phyloP scores from a whole-genome alignment of 2,888 invertebrate species.

The Odontocerum albicorne region DNA sequence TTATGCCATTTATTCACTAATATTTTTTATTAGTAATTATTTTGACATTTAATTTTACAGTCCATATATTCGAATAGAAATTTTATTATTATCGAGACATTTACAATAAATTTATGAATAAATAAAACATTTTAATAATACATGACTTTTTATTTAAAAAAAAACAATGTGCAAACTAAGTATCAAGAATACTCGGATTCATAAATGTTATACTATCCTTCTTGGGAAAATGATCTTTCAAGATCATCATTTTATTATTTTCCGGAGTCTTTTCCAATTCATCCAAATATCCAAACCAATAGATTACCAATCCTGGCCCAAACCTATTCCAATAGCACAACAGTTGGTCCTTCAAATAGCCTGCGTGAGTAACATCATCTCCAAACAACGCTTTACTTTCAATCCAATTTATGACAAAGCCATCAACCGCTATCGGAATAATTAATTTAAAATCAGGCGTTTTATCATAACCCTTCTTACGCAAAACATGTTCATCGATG shows the following conservation, averaged over 20 bases:
- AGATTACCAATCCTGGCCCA: constrained; percentile 91
- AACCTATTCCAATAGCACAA: constrained; percentile 92
- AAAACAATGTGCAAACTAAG: not conserved
- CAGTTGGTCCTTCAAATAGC: constrained; percentile 82
- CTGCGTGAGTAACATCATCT: constrained; percentile 76
- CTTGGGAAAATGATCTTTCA: constrained; percentile 58
- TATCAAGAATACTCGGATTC: constrained; percentile 23
- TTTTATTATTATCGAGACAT: constrained; percentile 21
- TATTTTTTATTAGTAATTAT: no score
- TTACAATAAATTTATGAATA: constrained; percentile 23
- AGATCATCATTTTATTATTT: constrained; percentile 62
- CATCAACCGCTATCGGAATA: constrained; percentile 83
- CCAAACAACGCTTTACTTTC: constrained; percentile 97
- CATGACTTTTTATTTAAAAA: not conserved
- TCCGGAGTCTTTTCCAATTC: constrained; percentile 67
- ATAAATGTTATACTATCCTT: constrained; percentile 49
- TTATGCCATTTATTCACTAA: no score
- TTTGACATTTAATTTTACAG: not conserved
- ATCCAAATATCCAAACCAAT: constrained; percentile 91
- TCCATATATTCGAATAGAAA: constrained; percentile 14
- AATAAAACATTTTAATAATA: constrained; percentile 24
- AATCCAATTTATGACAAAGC: constrained; percentile 89
- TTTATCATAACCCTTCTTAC: constrained; percentile 87
- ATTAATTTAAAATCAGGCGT: constrained; percentile 93
- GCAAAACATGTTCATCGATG: constrained; percentile 76